Evolutionary conservation across 2,888 invertebrate species (phyloP), one percentile per base, ranked within the genome.

Genomic region (Poecilobothrus nobilitatus): DNA sequence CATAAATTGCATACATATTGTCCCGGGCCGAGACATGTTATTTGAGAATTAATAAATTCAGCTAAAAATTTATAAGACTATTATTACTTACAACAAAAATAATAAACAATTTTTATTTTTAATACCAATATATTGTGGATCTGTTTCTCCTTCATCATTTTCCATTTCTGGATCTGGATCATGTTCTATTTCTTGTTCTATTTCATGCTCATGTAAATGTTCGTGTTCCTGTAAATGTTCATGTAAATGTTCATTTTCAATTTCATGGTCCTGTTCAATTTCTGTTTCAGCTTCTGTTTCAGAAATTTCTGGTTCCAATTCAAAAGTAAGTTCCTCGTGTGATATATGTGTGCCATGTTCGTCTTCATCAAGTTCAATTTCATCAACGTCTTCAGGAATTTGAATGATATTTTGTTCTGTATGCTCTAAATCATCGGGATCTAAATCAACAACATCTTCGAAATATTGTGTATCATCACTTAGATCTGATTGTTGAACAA

Each of bases 1-100:
- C 87, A 87, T 8, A 87, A 81, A 76, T 87, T 87, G 76, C 87
- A 87, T 2, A 86, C 83, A 72, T 86, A 87, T 1, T 87, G 79
- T 0, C 87, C 87, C 0, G 87, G 85, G 0, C 84, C 82, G 33
- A 86, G 83, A 0, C 85, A 83, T 0, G 86, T 85, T 0, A 87
- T 86, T 72, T 83, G 83, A 69, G 80, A 80, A 33, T 78, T 77
- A 8, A 83, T 82, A 71, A 83, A 81, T 72, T 83, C 83, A 44
- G 80, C 78, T 70, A 77, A 75, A 66, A 65, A n/a, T n/a, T n/a
- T 22, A 63, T 41, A 65, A 63, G 18, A 15, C 63, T 62, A 10
- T 62, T 62, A 10, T 20, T 62, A 9, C 1, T 22, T 22, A 37
- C 6, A 37, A 27, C 27, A 27, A 27, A 27, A 27, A 27, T 27